Conservation (phyloP, 2,888 invertebrate genomes). For the Chydorus sphaericus region DNA sequence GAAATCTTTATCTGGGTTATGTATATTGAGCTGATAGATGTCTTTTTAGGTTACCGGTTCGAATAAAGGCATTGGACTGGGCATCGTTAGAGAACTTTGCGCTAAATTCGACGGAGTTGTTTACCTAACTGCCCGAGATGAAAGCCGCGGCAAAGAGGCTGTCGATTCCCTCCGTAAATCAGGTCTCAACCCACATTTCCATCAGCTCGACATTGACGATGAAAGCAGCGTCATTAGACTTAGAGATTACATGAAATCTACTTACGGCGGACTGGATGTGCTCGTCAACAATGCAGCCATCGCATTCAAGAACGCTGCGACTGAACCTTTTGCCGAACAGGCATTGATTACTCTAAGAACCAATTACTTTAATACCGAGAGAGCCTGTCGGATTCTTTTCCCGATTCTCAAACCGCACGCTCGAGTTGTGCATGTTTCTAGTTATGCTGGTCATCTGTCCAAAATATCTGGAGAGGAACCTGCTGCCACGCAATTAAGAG, state of each 20-base stretch:
- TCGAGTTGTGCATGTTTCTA: conserved; percentile 60
- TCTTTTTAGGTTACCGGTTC: conserved; percentile 21
- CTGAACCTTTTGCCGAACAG: conserved; percentile 46
- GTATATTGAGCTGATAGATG: no score
- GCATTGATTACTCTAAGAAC: conserved; percentile 51
- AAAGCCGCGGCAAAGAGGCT: conserved; percentile 22
- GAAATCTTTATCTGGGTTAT: no score
- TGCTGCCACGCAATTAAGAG: conserved; percentile 29
- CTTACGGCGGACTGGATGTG: conserved; percentile 51
- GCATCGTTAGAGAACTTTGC: conserved; percentile 23
- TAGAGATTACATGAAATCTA: conserved; percentile 40
- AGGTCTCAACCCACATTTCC: conserved; percentile 37
- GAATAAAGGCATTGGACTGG: conserved; percentile 26
- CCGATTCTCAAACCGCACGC: conserved; percentile 52
- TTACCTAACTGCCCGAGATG: conserved; percentile 27
- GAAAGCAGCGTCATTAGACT: conserved; percentile 41
- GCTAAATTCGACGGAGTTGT: conserved; percentile 28
- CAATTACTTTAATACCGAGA: conserved; percentile 51
- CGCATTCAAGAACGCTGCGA: conserved; percentile 44
- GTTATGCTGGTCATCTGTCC: conserved; percentile 46
- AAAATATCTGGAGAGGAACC: conserved; percentile 40
- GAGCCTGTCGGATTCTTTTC: conserved; percentile 50
- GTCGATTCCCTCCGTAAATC: conserved; percentile 21
- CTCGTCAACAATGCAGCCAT: conserved; percentile 64
- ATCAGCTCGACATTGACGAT: conserved; percentile 52